Base-by-base conservation (phyloP, 64 coral and sea anemone species). In the Stichodactyla mertensii region DNA sequence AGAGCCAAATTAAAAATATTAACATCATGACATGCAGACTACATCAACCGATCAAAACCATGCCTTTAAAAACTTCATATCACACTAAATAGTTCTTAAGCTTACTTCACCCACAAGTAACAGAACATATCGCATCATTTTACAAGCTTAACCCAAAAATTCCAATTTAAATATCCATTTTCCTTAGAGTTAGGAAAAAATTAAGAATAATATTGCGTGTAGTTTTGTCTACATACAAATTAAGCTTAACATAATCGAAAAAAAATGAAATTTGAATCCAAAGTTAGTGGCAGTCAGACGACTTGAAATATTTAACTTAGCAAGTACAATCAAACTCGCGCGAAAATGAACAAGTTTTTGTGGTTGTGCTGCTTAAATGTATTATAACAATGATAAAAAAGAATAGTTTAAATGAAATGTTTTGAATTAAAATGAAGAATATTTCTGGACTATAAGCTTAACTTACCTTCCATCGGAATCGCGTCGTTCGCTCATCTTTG, bases 401-500 rank as follows among this genome's bases (percentile, higher is more conserved):
- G 10, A 31, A 74, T 74, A 74, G 24, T 74, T 27, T 23, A 74
- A 74, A 8, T 7, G 26, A n/a, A 74, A 74, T 12, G 27, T 26
- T 74, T 45, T 45, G 36, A 45, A 45, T 45, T 45, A 45, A 31
- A 74, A 74, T 74, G 22, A 66, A 66, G 19, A 22, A n/a, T 9
- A 11, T 13, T 31, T 31, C 0, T 10, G 10, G 8, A 19, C 14
- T 74, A 71, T 58, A 71, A n/a, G n/a, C n/a, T n/a, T n/a, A n/a
- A 23, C 10, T 74, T 74, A 74, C 69, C 69, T 74, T 74, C 69
- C 69, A 74, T 69, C 64, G 19, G 69, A 74, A 26, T 74, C 69
- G 8, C 24, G n/a, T 10, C 69, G 69, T 27, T 74, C 69, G 10
- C 7, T 74, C 69, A 74, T 74, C 24, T 31, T 45, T 13, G 69